Percentiles rank a stretch among this genome's conserved stretches.
phyloP scores from a whole-genome alignment of 2,797 vertebrate species.

The Gymnothorax reevesii region DNA sequence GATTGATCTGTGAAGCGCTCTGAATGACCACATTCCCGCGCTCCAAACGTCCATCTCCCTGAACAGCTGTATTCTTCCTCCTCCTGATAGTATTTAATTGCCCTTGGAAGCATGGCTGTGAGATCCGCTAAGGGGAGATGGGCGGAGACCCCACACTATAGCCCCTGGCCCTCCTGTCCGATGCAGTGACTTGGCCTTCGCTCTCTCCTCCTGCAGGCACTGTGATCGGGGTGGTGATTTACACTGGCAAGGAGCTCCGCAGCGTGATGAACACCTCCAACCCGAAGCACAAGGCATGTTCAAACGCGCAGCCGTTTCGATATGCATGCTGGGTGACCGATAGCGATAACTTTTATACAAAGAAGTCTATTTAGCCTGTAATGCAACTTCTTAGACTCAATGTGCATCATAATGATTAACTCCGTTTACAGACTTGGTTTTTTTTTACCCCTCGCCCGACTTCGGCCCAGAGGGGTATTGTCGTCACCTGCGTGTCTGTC shows the following conservation, averaged over 20 bases:
- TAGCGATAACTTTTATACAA: neutral
- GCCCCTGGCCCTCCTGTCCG: neutral
- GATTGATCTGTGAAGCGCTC: neutral
- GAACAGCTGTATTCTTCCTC: neutral
- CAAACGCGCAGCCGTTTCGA: neutral
- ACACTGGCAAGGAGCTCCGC: slow-evolving; percentile 94
- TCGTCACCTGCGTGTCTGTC: too few species aligned
- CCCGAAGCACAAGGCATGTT: slow-evolving; percentile 89
- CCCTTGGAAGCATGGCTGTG: neutral
- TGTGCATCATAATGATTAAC: neutral
- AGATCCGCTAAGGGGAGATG: neutral
- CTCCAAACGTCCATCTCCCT: neutral
- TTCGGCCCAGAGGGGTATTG: too few species aligned
- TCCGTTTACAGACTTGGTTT: too few species aligned
- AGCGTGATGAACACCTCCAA: slow-evolving; percentile 99
- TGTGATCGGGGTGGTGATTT: slow-evolving; percentile 93
- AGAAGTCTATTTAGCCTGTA: neutral
- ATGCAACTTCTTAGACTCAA: neutral
- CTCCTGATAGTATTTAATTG: slow-evolving; percentile 4
- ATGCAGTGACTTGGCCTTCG: neutral
- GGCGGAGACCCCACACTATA: neutral
- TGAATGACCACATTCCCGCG: neutral
- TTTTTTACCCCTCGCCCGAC: too few species aligned
- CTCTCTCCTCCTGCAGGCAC: slow-evolving; percentile 74
- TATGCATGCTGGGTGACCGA: too few species aligned